Conservation (phyloP, 2,113 vertebrate species). For the Mirza zaza region DNA sequence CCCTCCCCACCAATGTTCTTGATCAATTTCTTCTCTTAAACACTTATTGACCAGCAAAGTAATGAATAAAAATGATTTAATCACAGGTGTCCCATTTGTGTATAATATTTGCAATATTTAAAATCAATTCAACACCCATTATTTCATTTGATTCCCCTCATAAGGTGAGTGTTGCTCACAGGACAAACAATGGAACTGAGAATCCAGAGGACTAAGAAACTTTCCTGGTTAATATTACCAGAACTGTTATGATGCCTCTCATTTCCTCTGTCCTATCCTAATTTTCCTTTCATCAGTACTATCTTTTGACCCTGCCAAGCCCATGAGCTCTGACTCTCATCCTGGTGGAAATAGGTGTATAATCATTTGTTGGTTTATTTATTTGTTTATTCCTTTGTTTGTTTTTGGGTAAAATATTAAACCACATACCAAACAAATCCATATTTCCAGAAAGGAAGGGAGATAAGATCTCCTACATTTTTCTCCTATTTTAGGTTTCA, state of each 20-base stretch:
- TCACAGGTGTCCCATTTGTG: neutral
- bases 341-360: neutral
- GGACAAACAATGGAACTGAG: neutral
- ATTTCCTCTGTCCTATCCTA: neutral
- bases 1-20: neutral
- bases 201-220: neutral
- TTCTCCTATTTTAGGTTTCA: neutral
- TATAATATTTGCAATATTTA: neutral
- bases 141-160: neutral
- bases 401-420: neutral
- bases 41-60: neutral
- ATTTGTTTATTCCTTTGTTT: neutral
- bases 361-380: neutral
- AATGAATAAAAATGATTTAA: neutral
- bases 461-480: neutral
- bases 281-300: neutral
- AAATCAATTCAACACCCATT: neutral
- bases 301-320: neutral
- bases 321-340: neutral
- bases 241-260: accelerated
- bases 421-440: neutral
- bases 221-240: neutral
- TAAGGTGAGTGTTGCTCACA: neutral
- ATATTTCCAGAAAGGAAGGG: neutral
- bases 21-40: neutral